phyloP scores from a whole-genome alignment of 1,140 invertebrate species.

The Meteorus sp. region DNA sequence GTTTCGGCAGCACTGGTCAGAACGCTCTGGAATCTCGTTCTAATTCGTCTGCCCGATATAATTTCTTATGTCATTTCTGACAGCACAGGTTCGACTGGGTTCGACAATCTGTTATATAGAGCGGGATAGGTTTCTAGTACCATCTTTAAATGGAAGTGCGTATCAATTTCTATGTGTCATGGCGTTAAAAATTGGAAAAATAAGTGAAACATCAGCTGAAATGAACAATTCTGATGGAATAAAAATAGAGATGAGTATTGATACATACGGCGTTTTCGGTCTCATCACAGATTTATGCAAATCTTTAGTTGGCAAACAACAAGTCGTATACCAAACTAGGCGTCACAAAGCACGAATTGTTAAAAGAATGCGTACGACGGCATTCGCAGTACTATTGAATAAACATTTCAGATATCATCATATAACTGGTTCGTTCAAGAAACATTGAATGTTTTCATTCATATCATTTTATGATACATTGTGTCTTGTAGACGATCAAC shows the following conservation, averaged over 20 bases:
- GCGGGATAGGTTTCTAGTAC: no score
- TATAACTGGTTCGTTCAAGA: conserved; percentile 14
- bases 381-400: conserved; percentile 51
- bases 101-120: no score
- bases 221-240: conserved; percentile 25
- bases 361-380: conserved; percentile 37
- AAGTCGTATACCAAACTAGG: conserved; percentile 27
- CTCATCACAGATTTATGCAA: conserved; percentile 40
- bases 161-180: no score
- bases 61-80: no score
- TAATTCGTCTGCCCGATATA: no score
- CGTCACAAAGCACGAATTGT: conserved; percentile 29
- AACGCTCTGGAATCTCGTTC: no score
- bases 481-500: conserved; percentile 29
- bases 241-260: no score
- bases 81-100: no score
- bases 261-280: conserved; percentile 38
- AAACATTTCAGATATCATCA: conserved; percentile 28
- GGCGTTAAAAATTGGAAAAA: neutral
- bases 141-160: no score
- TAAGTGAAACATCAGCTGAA: neutral
- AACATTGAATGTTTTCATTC: neutral
- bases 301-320: conserved; percentile 31
- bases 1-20: no score
- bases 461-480: conserved; percentile 8